Percentiles rank a stretch among this genome's conserved stretches.
These are phyloP conservation scores for Corynorhinus townsendii DNA, from an alignment of 2,113 vertebrate species.

Conservation along the genomic window DNA sequence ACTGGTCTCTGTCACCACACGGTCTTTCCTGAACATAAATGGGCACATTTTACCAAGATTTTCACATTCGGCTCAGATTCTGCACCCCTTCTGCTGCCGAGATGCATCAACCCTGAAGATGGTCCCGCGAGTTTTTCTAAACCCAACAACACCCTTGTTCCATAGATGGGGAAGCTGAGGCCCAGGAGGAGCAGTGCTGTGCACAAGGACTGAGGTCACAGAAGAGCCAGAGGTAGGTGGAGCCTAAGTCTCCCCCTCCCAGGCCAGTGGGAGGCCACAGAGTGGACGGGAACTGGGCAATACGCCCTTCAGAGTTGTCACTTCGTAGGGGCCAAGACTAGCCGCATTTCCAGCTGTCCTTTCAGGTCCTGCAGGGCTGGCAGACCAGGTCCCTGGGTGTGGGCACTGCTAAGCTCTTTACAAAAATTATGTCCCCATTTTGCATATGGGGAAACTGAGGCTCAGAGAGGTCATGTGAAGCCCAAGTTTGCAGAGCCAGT, in stretches of 20 bases:
- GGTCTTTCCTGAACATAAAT: background rate
- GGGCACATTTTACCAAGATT: background rate
- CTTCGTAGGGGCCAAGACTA: accelerated
- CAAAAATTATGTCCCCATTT: background rate
- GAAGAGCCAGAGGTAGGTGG: background rate
- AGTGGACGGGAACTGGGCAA: too few species aligned
- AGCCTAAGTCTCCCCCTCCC: background rate
- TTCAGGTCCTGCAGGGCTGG: background rate
- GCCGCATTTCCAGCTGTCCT: accelerated
- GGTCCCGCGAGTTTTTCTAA: background rate
- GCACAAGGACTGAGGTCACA: background rate
- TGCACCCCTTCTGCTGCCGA: background rate
- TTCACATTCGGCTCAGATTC: background rate
- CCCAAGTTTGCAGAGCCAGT: background rate
- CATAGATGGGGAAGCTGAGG: background rate
- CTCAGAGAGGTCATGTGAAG: background rate
- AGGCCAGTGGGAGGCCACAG: background rate
- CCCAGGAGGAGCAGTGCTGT: accelerated
- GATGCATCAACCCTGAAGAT: background rate
- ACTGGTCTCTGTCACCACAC: background rate
- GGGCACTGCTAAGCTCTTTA: background rate
- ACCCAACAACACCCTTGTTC: background rate
- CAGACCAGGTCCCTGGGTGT: background rate
- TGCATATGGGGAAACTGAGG: background rate
- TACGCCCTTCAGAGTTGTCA: accelerated